Conservation (phyloP, 1,140 invertebrate species). For the Uloborus diversus region DNA sequence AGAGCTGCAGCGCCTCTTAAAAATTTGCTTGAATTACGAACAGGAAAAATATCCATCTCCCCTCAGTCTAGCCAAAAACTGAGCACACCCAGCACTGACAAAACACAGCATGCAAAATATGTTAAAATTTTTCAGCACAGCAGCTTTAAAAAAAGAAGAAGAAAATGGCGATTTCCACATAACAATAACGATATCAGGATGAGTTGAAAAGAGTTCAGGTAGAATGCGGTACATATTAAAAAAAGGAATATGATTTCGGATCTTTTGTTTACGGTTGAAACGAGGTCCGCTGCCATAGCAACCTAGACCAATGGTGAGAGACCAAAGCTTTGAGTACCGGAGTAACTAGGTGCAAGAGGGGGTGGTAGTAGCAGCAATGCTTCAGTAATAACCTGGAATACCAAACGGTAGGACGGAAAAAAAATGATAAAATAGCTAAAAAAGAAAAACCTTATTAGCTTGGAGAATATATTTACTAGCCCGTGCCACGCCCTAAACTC, state of each 20-base stretch:
- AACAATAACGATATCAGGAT: background rate
- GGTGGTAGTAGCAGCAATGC: background rate
- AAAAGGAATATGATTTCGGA: conserved; percentile 37
- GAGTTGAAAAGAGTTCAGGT: background rate
- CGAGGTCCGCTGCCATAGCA: conserved; percentile 17
- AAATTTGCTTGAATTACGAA: too few species aligned
- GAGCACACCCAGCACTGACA: too few species aligned
- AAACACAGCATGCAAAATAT: too few species aligned
- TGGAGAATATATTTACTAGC: conserved; percentile 37
- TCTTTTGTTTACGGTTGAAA: conserved; percentile 50
- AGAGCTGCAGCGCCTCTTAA: too few species aligned
- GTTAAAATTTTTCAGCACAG: background rate
- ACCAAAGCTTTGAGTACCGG: conserved; percentile 12
- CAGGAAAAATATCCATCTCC: too few species aligned
- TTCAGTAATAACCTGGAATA: conserved; percentile 46
- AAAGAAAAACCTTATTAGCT: conserved; percentile 47
- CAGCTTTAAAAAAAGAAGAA: background rate
- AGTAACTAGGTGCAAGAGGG: conserved; percentile 31
- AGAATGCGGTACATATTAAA: conserved; percentile 4
- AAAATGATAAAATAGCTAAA: conserved; percentile 19
- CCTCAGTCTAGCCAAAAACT: too few species aligned
- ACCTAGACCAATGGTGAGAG: conserved; percentile 48
- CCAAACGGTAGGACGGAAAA: conserved; percentile 13
- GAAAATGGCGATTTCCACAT: background rate
- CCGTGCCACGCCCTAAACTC: conserved; percentile 32